Conservation (phyloP, 2,797 vertebrate genomes). For the Channa striata region DNA sequence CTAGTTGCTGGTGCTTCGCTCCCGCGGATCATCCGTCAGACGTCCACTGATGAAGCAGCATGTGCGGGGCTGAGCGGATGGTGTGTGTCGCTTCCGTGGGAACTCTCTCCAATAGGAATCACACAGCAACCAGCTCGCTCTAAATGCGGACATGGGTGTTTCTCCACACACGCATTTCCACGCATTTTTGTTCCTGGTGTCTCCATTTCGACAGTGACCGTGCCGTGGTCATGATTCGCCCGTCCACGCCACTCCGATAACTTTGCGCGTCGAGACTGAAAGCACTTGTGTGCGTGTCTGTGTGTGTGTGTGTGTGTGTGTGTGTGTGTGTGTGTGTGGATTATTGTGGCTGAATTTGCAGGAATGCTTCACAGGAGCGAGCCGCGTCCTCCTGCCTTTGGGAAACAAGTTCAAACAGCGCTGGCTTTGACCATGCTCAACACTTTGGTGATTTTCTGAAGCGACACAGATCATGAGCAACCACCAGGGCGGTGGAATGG, state of each 20-base stretch:
- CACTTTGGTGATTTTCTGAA: conserved; percentile 57
- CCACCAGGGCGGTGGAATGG: conserved; percentile 84
- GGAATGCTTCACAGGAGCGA: conserved; percentile 73
- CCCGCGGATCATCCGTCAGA: conserved; percentile 3
- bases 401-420: conserved; percentile 66
- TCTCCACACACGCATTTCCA: conserved; percentile 67
- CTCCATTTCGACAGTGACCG: conserved; percentile 43
- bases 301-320: no score
- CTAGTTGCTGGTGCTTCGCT: conserved; percentile 32
- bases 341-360: conserved; percentile 49
- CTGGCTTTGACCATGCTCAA: conserved; percentile 20
- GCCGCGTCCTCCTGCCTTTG: conserved; percentile 55
- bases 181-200: conserved; percentile 58
- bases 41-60: conserved; percentile 3
- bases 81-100: conserved; percentile 69
- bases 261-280: conserved; percentile 49
- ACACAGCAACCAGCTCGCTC: conserved; percentile 50
- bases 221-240: conserved; percentile 20
- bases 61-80: conserved; percentile 32
- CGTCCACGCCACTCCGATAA: conserved; percentile 48
- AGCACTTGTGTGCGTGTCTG: conserved; percentile 50
- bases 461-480: conserved; percentile 51
- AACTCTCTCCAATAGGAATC: conserved; percentile 73
- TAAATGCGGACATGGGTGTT: conserved; percentile 80
- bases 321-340: no score